Percentiles rank a stretch among this genome's conserved stretches.
Conservation (phyloP, 2,888 invertebrate species). For the Gerosis bhagava region DNA sequence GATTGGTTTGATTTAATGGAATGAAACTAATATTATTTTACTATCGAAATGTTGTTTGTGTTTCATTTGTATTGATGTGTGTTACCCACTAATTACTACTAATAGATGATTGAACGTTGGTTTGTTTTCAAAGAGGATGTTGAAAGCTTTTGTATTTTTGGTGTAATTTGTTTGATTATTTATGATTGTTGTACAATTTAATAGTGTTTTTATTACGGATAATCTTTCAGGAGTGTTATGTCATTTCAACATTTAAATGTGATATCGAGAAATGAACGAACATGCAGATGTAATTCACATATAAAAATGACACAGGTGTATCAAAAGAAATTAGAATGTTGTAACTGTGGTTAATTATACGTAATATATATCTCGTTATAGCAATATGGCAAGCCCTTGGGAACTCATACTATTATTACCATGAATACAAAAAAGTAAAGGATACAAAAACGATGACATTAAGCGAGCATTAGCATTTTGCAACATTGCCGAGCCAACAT, state of each 20-base stretch:
- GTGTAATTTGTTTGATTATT: neutral
- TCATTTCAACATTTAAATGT: too few species aligned
- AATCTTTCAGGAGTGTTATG: too few species aligned
- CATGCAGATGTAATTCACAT: too few species aligned
- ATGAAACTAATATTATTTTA: slow-evolving; percentile 26
- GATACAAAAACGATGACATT: slow-evolving; percentile 56
- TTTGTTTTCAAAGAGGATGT: slow-evolving; percentile 9
- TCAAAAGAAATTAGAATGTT: too few species aligned
- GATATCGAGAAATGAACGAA: too few species aligned
- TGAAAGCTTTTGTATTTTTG: slow-evolving; percentile 6
- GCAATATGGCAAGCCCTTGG: too few species aligned
- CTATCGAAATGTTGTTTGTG: slow-evolving; percentile 25
- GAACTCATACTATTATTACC: too few species aligned
- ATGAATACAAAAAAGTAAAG: neutral
- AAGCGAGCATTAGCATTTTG: slow-evolving; percentile 63
- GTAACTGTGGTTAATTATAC: too few species aligned
- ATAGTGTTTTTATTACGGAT: too few species aligned
- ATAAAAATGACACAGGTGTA: too few species aligned
- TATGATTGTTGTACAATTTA: too few species aligned
- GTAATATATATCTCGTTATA: too few species aligned
- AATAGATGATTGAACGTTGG: slow-evolving; percentile 38
- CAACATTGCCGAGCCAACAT: slow-evolving; percentile 56
- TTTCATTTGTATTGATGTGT: slow-evolving; percentile 39
- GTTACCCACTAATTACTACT: slow-evolving; percentile 43
- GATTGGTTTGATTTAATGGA: slow-evolving; percentile 22